Conservation (phyloP, 2,888 invertebrate species). For the Temnothorax unifasciatus region DNA sequence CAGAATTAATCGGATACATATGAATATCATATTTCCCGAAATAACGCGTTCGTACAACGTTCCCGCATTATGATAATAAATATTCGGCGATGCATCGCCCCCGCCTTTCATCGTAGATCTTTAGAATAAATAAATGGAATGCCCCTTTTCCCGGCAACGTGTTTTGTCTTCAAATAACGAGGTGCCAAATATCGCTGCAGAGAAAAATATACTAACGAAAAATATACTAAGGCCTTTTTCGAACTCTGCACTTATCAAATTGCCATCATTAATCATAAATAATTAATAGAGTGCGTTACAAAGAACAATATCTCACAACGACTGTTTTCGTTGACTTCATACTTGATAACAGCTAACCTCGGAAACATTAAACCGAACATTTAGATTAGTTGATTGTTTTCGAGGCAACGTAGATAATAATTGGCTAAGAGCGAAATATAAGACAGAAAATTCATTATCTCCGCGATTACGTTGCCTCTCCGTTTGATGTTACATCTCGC, state of each 20-base stretch:
- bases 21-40: not conserved
- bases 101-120: not conserved
- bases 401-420: not conserved
- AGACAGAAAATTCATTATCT: constrained; percentile 7
- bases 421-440: not conserved
- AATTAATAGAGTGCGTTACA: not conserved
- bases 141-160: not conserved
- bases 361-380: not conserved
- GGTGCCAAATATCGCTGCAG: not conserved
- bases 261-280: not conserved
- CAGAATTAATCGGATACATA: not conserved
- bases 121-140: not conserved
- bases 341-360: not conserved
- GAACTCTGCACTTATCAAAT: not conserved
- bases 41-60: not conserved
- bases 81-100: constrained; percentile 11
- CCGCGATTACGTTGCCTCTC: not conserved
- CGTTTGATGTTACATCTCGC: not conserved
- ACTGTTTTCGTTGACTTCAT: not conserved
- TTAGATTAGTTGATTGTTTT: not conserved
- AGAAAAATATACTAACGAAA: not conserved
- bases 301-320: not conserved
- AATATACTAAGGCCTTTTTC: not conserved
- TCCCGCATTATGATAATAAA: constrained; percentile 21
- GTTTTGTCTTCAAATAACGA: constrained; percentile 4